A percentile compares a stretch with the other conserved stretches of the same genome.
Evolutionary conservation across 2,113 vertebrate species (phyloP).

Genomic region (Rhadina sibilatrix): DNA sequence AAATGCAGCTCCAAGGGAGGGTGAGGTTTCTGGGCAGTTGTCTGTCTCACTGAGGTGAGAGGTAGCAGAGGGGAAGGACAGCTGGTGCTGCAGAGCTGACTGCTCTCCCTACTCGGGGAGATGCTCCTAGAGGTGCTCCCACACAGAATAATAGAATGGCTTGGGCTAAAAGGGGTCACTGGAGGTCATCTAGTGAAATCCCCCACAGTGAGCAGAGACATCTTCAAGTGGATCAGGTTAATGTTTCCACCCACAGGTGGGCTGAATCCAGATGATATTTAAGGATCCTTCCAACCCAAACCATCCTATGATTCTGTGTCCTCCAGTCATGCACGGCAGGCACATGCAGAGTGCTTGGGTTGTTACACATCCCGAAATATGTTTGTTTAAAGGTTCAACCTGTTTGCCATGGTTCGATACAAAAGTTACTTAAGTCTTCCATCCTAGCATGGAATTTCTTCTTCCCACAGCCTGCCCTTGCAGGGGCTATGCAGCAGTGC

Average conservation of each 20-base stretch:
- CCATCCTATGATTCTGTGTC: not conserved
- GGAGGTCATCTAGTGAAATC: not conserved
- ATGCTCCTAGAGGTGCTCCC: not conserved
- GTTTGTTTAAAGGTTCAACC: not conserved
- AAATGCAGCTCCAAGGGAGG: not conserved
- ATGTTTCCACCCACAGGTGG: not conserved
- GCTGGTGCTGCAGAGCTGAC: not conserved
- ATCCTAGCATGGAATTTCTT: not conserved
- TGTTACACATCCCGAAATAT: not conserved
- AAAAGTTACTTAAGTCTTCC: not conserved
- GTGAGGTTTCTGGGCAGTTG: not conserved
- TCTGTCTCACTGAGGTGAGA: not conserved
- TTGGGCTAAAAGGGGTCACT: not conserved
- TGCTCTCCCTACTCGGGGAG: not conserved
- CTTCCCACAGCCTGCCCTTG: not conserved
- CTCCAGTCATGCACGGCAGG: not conserved
- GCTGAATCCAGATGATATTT: not conserved
- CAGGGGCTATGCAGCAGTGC: not conserved
- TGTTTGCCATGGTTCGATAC: rapidly evolving
- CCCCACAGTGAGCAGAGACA: not conserved
- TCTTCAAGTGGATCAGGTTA: not conserved
- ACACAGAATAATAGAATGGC: not conserved
- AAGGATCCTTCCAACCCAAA: not conserved
- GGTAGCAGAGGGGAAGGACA: not conserved
- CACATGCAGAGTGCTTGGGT: rapidly evolving